Evolutionary conservation across 2,888 invertebrate species (phyloP), one percentile per base, ranked within the genome.

Genomic region (Metacarcinus magister): DNA sequence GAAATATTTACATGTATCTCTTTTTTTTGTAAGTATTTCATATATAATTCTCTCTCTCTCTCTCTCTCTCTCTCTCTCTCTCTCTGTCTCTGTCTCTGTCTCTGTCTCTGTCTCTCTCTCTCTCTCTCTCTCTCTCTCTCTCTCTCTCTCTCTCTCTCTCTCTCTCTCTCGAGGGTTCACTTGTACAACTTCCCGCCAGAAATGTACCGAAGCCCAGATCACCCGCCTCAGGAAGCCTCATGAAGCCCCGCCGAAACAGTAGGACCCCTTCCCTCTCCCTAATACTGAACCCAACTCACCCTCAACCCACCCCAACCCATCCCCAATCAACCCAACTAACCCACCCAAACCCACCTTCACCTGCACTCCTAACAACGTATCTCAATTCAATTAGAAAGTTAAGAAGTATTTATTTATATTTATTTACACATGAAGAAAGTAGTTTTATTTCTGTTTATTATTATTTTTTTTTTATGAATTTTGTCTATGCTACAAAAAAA

Each of bases 101-200:
- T 82, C 32, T 82, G 10, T 32, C 28, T 32, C 32, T 82, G 32
- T 67, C 67, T 67, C 28, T 32, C 82, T 32, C 28, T 39, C 87
- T 39, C 87, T 87, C 39, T 87, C 32, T 87, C 87, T 39, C 87
- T 39, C 87, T 39, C 87, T 87, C 32, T 39, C 87, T 39, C 87
- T 39, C 39, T 87, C 87, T 87, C 87, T 39, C 87, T 87, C 87
- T 87, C 87, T 87, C 87, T 87, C 87, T 87, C 87, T 87, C 87
- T 87, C 87, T 39, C 39, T 39, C 39, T 87, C 39, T 87, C 87
- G 3, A 87, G 87, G 87, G 87, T 16, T 87, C 87, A 87, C 87
- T 87, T 87, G 87, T 87, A 39, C 0, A 87, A 39, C 87, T 87
- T 87, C 87, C 87, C 39, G 32, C 87, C 87, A 87, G 87, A 87